phyloP scores from a whole-genome alignment of 2,888 invertebrate genomes.

The Agapostemon virescens region DNA sequence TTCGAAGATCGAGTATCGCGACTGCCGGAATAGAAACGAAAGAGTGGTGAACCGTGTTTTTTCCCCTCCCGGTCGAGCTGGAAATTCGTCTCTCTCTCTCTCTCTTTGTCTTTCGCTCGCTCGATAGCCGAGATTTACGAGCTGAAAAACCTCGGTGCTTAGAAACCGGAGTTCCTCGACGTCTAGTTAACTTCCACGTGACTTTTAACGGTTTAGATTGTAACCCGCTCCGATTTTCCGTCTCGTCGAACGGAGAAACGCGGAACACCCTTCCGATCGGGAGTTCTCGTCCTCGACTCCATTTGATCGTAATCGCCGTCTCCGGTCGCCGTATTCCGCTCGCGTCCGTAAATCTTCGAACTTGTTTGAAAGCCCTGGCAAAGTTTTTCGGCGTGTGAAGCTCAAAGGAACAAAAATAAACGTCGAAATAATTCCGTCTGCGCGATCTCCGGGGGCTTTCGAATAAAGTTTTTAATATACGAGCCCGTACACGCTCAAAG shows the following conservation, averaged over 20 bases:
- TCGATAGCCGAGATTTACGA: constrained; percentile 54
- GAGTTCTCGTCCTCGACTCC: constrained; percentile 46
- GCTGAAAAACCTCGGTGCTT: constrained; percentile 46
- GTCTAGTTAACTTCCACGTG: constrained; percentile 60
- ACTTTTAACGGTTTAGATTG: constrained; percentile 43
- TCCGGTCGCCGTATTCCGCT: constrained; percentile 47
- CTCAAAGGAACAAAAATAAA: constrained; percentile 59
- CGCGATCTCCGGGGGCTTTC: constrained; percentile 49
- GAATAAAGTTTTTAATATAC: constrained; percentile 62
- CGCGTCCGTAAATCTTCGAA: constrained; percentile 58
- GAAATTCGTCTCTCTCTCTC: constrained; percentile 22
- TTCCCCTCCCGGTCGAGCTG: not conserved
- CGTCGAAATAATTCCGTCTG: constrained; percentile 57
- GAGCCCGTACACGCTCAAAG: constrained; percentile 48
- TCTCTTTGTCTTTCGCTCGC: not conserved
- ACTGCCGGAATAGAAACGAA: constrained; percentile 51
- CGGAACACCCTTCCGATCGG: constrained; percentile 55
- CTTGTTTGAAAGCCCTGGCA: constrained; percentile 42
- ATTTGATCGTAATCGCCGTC: constrained; percentile 44
- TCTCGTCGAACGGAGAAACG: constrained; percentile 23
- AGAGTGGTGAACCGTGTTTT: constrained; percentile 63
- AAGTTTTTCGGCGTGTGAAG: constrained; percentile 56
- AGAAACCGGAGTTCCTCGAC: constrained; percentile 51
- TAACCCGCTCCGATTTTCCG: constrained; percentile 21
- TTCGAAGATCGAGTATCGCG: constrained; percentile 31